Evolutionary conservation across 1,140 invertebrate genomes (phyloP), one percentile per base, ranked within the genome.

Genomic region (Drosophila lacertosa): DNA sequence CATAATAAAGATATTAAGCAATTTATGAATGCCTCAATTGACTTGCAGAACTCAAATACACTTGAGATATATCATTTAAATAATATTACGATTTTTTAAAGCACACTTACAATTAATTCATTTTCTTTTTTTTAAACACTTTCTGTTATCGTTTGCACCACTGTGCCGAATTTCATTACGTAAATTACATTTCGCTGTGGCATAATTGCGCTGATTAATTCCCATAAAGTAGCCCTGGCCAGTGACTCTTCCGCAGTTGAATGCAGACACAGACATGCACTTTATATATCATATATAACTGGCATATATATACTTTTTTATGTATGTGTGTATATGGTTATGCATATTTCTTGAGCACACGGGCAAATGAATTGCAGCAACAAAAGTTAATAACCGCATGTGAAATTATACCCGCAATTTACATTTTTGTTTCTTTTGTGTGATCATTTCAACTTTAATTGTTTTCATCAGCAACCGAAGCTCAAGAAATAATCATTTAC

Each of bases 171-270:
- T 77, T 64, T 74, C 82, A 88, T 86, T 86, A 71, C 58, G 77
- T 62, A 81, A 86, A 86, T 86, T 88, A 50, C 69, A 88, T 81
- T 88, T 77, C 69, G 77, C 20, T 63, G 57, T 47, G 47, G 64
- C 73, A 86, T 86, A 86, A 86, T 86, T 86, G 77, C 82, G 77
- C 77, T 81, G 82, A 86, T 86, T 86, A 86, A 88, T 86, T 86
- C 75, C 77, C 82, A 81, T 88, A 81, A 86, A 86, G 69, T 64
- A 70, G 45, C 59, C 39, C 15, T 63, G 74, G 42, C 54, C 71
- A 57, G 13, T 33, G 62, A 29, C 40, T 39, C 40, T 11, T 18
- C 37, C 35, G 32, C 48, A 63, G 57, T 67, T 58, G 72, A 5
- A 42, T 18, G 48, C 48, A 13, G 20, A 13, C 32, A 1, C 24